Evolutionary conservation across 2,888 invertebrate genomes (phyloP).

Genomic region (Synanthedon myopaeformis): DNA sequence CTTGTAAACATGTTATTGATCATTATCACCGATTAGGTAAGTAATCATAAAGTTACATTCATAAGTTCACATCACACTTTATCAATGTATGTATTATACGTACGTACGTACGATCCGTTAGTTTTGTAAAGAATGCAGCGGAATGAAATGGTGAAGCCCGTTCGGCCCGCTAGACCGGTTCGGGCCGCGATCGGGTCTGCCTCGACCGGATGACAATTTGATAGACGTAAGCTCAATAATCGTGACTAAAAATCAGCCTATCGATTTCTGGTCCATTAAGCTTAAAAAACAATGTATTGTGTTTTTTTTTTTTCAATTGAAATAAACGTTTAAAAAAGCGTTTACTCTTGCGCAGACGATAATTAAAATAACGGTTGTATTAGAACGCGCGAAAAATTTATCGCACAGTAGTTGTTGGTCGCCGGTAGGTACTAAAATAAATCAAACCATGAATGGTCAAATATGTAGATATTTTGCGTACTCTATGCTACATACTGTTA

Average conservation of each 20-base stretch:
- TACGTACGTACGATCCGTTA: slow-evolving; percentile 36
- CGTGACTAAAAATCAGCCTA: slow-evolving; percentile 22
- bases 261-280: neutral
- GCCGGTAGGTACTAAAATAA: slow-evolving; percentile 10
- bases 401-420: slow-evolving; percentile 29
- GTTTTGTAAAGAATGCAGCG: slow-evolving; percentile 61
- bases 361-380: neutral
- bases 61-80: too few relatives aligned
- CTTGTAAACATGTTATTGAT: neutral
- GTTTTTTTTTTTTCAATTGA: neutral
- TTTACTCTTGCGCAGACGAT: neutral
- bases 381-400: slow-evolving; percentile 30
- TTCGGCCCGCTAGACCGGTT: slow-evolving; percentile 53
- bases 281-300: slow-evolving; percentile 9
- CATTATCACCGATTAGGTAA: neutral
- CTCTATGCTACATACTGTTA: slow-evolving; percentile 16
- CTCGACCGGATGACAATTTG: slow-evolving; percentile 49
- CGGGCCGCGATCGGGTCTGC: slow-evolving; percentile 39
- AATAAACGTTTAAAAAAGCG: neutral
- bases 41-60: too few relatives aligned
- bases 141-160: slow-evolving; percentile 56
- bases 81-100: too few relatives aligned
- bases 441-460: slow-evolving; percentile 14
- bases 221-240: slow-evolving; percentile 46
- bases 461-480: slow-evolving; percentile 42